phyloP scores from a whole-genome alignment of 2,113 vertebrate genomes.

The Apteryx mantelli region DNA sequence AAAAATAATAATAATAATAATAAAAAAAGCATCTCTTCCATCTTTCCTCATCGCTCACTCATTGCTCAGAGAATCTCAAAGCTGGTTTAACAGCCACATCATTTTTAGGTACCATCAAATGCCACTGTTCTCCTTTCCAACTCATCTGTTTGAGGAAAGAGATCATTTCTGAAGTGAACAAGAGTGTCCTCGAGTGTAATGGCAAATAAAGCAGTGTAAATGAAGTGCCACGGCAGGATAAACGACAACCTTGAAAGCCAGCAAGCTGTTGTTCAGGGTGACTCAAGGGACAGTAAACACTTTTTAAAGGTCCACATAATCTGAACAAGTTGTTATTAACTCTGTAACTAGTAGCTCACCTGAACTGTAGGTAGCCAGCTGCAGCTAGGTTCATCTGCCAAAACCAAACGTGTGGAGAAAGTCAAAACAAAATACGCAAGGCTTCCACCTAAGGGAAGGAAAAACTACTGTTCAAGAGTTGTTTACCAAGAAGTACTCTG shows the following conservation, averaged over 20 bases:
- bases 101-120: slow-evolving; percentile 41
- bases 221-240: slow-evolving; percentile 23
- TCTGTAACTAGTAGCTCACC: not conserved
- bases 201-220: slow-evolving; percentile 56
- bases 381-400: not conserved
- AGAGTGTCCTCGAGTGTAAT: slow-evolving; percentile 39
- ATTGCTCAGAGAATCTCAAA: slow-evolving; percentile 30
- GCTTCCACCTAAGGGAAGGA: not conserved
- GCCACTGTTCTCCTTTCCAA: slow-evolving; percentile 39
- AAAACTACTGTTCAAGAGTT: not conserved
- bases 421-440: rapidly evolving
- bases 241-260: slow-evolving; percentile 41
- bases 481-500: not conserved
- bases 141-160: slow-evolving; percentile 48
- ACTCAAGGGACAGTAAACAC: slow-evolving; percentile 8
- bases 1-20: not conserved
- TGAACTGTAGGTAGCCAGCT: not conserved
- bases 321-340: slow-evolving; percentile 3
- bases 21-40: not conserved
- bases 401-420: not conserved
- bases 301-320: not conserved
- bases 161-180: slow-evolving; percentile 33
- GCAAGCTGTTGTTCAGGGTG: not conserved
- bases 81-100: slow-evolving; percentile 35
- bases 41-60: not conserved